Evolutionary conservation across 2,113 vertebrate species (phyloP).

Genomic region (Mormyrus lacerda): DNA sequence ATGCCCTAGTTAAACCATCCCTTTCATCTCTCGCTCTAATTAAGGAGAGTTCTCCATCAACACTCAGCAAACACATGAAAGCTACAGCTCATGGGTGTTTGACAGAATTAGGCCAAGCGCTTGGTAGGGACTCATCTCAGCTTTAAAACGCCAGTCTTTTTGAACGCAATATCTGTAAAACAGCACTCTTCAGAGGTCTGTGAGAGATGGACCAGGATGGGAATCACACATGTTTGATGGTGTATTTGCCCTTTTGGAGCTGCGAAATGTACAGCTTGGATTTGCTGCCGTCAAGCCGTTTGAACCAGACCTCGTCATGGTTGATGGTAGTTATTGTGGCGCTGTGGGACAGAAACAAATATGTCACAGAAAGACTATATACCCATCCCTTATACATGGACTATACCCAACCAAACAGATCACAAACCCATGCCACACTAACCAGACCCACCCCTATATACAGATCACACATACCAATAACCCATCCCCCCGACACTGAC

Average conservation of each 20-base stretch:
- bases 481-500: neutral
- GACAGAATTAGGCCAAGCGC: neutral
- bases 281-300: constrained; percentile 84
- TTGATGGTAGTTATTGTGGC: constrained; percentile 85
- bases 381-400: neutral
- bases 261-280: constrained; percentile 88
- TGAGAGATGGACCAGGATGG: neutral
- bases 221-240: constrained; percentile 68
- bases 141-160: neutral
- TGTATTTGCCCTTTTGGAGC: constrained; percentile 86
- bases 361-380: neutral
- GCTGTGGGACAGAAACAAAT: constrained; percentile 46
- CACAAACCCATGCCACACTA: neutral
- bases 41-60: neutral
- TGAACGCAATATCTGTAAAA: neutral
- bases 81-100: neutral
- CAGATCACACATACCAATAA: neutral
- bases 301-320: constrained; percentile 88
- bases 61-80: constrained; percentile 7
- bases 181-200: neutral
- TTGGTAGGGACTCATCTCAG: neutral
- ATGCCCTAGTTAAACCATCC: neutral
- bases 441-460: neutral
- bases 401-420: neutral
- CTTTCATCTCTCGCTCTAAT: neutral